phyloP scores from a whole-genome alignment of 2,888 invertebrate species.

The Bursaphelenchus okinawaensis region DNA sequence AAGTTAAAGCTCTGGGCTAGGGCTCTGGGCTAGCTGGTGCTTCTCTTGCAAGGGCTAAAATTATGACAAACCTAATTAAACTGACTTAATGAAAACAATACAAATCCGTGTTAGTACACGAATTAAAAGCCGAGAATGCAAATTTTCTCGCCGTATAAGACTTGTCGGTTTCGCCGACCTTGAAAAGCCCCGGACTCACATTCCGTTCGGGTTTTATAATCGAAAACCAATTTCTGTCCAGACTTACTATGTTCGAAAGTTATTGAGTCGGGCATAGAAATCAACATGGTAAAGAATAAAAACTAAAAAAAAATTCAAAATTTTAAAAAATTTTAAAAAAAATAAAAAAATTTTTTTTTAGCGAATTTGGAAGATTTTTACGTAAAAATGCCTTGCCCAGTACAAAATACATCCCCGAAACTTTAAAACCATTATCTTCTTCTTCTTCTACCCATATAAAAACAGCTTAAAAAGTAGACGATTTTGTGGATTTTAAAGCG shows the following conservation, averaged over 20 bases:
- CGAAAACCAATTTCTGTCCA: not conserved
- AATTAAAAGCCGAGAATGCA: not conserved
- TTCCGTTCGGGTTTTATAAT: not conserved
- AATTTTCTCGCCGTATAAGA: not conserved
- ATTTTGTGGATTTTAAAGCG: too few relatives aligned
- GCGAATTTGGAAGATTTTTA: too few relatives aligned
- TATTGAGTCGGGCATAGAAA: not conserved
- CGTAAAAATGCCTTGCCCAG: too few relatives aligned
- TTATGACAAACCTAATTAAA: too few relatives aligned
- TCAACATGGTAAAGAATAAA: not conserved
- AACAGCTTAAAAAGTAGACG: not conserved
- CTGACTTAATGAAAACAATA: too few relatives aligned
- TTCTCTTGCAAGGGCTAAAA: too few relatives aligned
- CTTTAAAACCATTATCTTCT: not conserved
- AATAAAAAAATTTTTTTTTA: too few relatives aligned
- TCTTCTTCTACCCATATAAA: not conserved
- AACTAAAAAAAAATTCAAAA: not conserved
- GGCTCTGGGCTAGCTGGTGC: too few relatives aligned
- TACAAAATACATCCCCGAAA: not conserved
- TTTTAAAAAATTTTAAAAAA: not conserved
- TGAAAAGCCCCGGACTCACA: not conserved
- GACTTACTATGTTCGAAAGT: not conserved
- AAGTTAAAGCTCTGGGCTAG: too few relatives aligned
- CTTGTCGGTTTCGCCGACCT: not conserved
- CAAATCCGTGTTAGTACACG: too few relatives aligned